These are phyloP conservation scores for Melanophora roralis DNA, from an alignment of 2,888 invertebrate species.

Conservation along the genomic window DNA sequence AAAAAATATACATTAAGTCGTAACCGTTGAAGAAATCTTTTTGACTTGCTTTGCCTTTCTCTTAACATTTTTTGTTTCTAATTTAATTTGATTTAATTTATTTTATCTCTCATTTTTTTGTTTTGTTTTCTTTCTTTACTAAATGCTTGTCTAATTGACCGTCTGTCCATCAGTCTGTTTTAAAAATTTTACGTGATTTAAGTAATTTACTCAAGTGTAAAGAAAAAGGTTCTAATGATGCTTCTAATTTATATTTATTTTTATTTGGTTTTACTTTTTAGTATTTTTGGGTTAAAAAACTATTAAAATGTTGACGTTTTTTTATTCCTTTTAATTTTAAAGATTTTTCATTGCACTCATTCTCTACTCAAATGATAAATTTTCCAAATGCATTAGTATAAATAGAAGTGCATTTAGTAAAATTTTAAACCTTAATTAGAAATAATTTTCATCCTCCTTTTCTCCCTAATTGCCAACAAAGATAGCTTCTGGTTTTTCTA, in stretches of 20 bases:
- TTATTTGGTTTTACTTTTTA: conserved; percentile 28
- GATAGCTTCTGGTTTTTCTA: neutral
- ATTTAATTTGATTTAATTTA: conserved; percentile 56
- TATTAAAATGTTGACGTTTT: conserved; percentile 26
- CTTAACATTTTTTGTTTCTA: conserved; percentile 25
- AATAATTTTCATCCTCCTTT: conserved; percentile 39
- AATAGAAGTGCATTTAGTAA: conserved; percentile 53
- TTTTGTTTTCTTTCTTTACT: neutral
- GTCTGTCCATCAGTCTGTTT: conserved; percentile 42
- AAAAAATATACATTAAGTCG: conserved; percentile 17
- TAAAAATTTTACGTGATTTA: conserved; percentile 57
- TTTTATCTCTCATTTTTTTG: conserved; percentile 17
- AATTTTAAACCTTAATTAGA: conserved; percentile 53
- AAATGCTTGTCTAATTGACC: conserved; percentile 10
- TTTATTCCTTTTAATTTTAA: conserved; percentile 28
- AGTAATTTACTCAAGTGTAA: conserved; percentile 61
- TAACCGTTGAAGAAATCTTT: conserved; percentile 23
- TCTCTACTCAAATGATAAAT: conserved; percentile 39
- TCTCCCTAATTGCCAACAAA: conserved; percentile 46
- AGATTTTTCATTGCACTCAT: conserved; percentile 25
- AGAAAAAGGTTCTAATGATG: conserved; percentile 62
- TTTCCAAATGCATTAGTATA: conserved; percentile 56
- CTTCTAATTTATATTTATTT: conserved; percentile 60
- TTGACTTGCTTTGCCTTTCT: conserved; percentile 35
- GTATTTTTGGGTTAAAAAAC: conserved; percentile 30